These are phyloP conservation scores for Neodiprion virginianus DNA, from an alignment of 1,140 invertebrate genomes.

Conservation along the genomic window DNA sequence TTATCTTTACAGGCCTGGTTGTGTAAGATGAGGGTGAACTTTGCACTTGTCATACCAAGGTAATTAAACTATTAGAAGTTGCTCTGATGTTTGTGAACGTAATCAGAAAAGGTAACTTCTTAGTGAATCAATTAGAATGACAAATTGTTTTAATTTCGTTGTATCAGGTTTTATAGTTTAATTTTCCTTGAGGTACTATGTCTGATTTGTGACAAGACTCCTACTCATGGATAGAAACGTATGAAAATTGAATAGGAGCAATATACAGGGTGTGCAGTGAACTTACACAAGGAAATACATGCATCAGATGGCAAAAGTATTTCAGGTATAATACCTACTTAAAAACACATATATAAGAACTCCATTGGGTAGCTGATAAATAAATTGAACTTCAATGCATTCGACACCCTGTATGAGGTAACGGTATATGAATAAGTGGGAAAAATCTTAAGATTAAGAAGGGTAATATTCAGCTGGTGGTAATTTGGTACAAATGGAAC, in stretches of 20 bases:
- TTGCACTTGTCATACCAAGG: not conserved
- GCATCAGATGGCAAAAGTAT: not conserved
- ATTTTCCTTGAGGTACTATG: not conserved
- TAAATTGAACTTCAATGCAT: not conserved
- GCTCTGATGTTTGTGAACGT: too few relatives aligned
- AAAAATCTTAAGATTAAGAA: not conserved
- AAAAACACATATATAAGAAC: not conserved
- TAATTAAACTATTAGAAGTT: not conserved
- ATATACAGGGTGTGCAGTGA: constrained; percentile 2
- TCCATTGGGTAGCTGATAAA: not conserved
- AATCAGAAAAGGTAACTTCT: too few relatives aligned
- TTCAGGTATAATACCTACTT: not conserved
- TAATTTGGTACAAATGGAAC: too few relatives aligned
- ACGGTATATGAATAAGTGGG: too few relatives aligned
- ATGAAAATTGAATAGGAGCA: not conserved
- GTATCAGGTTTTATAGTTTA: not conserved
- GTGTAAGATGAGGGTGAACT: not conserved
- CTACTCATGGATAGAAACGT: too few relatives aligned
- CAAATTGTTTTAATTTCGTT: too few relatives aligned
- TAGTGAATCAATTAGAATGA: too few relatives aligned
- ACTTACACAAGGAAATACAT: constrained; percentile 4
- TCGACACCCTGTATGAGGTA: not conserved
- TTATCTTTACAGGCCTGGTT: not conserved
- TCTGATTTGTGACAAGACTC: not conserved
- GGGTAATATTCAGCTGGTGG: too few relatives aligned